A percentile compares a stretch with the other conserved stretches of the same genome.
Evolutionary conservation across 2,888 invertebrate genomes (phyloP).

Genomic region (Gastracanthus pulcherrimus): DNA sequence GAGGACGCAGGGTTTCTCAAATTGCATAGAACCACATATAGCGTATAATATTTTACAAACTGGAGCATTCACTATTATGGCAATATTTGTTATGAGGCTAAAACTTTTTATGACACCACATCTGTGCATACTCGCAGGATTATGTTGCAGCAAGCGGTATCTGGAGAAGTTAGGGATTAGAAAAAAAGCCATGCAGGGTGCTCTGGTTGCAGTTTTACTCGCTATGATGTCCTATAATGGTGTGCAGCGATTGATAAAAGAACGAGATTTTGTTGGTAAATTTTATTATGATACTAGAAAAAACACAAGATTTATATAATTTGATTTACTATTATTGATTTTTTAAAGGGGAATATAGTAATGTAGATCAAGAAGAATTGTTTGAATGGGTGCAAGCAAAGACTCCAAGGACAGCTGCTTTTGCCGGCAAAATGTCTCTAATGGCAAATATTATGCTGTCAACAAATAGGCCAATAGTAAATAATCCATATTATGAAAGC

Average conservation of each 20-base stretch:
- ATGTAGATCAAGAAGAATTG: constrained; percentile 86
- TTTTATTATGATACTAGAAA: not conserved
- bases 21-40: constrained; percentile 79
- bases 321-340: constrained; percentile 19
- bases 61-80: constrained; percentile 85
- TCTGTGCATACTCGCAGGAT: constrained; percentile 85
- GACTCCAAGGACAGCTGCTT: constrained; percentile 84
- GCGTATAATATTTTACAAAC: constrained; percentile 87
- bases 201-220: constrained; percentile 77
- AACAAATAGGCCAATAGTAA: constrained; percentile 87
- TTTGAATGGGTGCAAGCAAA: constrained; percentile 86
- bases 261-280: constrained; percentile 78
- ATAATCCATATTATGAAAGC: constrained; percentile 94
- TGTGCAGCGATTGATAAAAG: constrained; percentile 78
- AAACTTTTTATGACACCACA: constrained; percentile 89
- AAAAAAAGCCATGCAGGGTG: constrained; percentile 74
- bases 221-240: constrained; percentile 80
- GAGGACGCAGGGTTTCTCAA: constrained; percentile 70
- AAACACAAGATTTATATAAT: not conserved
- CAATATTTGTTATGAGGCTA: constrained; percentile 87
- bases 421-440: constrained; percentile 92
- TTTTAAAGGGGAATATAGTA: constrained; percentile 83
- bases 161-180: constrained; percentile 76
- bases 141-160: constrained; percentile 82
- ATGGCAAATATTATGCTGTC: constrained; percentile 90